Conservation (phyloP, 2,888 invertebrate genomes). For the Plebejus anna region DNA sequence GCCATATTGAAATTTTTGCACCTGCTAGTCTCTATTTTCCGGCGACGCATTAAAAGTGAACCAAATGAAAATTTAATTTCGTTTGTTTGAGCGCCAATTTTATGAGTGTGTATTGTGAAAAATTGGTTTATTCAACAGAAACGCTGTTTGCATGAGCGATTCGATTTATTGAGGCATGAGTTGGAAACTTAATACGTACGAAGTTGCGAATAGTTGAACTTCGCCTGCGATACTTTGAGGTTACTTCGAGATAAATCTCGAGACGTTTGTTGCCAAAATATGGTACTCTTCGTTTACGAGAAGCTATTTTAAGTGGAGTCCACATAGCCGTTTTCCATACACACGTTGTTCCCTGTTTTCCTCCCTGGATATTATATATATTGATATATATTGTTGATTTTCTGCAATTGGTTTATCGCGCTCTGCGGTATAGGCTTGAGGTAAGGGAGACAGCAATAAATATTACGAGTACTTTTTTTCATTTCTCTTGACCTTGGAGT, state of each 20-base stretch:
- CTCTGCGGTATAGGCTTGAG: too few species aligned
- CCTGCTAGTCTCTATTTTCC: slow-evolving; percentile 15
- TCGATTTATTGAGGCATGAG: slow-evolving; percentile 56
- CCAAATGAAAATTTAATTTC: slow-evolving; percentile 48
- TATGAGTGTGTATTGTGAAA: slow-evolving; percentile 54
- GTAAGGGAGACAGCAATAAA: too few species aligned
- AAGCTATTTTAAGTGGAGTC: not conserved
- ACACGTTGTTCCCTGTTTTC: too few species aligned
- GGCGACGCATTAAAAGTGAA: slow-evolving; percentile 25
- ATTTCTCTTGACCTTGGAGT: too few species aligned
- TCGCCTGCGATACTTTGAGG: slow-evolving; percentile 30
- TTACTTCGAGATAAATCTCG: not conserved
- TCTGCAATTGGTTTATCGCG: too few species aligned
- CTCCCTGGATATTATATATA: too few species aligned
- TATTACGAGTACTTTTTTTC: too few species aligned
- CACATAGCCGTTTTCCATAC: too few species aligned
- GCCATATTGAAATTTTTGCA: not conserved
- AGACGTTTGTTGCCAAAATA: slow-evolving; percentile 1
- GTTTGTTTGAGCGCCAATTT: slow-evolving; percentile 49
- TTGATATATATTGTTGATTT: too few species aligned
- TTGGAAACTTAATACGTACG: slow-evolving; percentile 46
- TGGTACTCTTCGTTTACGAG: not conserved
- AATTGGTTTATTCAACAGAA: slow-evolving; percentile 56
- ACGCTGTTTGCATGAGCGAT: slow-evolving; percentile 55
- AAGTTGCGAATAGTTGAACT: slow-evolving; percentile 36